phyloP scores from a whole-genome alignment of 1,140 invertebrate species.

The Steinernema khuongi region DNA sequence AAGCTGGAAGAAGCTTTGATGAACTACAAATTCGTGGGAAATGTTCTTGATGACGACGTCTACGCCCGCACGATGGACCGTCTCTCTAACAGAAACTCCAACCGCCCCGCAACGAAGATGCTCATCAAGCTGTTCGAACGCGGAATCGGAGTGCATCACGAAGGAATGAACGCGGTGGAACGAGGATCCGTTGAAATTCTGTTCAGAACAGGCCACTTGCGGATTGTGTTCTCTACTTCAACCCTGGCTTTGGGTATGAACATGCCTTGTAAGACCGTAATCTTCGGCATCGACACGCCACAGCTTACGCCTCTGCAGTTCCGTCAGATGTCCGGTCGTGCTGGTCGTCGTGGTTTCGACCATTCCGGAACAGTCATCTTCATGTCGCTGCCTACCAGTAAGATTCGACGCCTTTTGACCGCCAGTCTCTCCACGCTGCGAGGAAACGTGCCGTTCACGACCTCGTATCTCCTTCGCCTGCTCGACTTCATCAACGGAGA shows the following conservation, averaged over 20 bases:
- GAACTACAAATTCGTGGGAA: constrained; percentile 51
- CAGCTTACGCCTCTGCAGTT: constrained; percentile 56
- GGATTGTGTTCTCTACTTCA: constrained; percentile 55
- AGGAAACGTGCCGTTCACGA: constrained; percentile 55
- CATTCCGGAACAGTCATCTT: constrained; percentile 56
- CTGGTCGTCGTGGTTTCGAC: constrained; percentile 57
- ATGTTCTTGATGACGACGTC: constrained; percentile 34
- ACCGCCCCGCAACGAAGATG: constrained; percentile 32
- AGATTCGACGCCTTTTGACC: constrained; percentile 56
- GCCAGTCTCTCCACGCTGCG: constrained; percentile 54
- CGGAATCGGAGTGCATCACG: constrained; percentile 58
- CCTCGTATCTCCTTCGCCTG: constrained; percentile 52
- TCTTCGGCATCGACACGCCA: constrained; percentile 57
- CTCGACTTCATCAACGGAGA: constrained; percentile 49
- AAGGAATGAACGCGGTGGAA: constrained; percentile 48
- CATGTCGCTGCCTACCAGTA: constrained; percentile 58
- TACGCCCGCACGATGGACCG: constrained; percentile 41
- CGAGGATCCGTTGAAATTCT: constrained; percentile 54
- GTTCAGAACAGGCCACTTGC: constrained; percentile 53
- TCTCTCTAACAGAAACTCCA: constrained; percentile 22
- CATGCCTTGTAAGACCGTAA: constrained; percentile 58
- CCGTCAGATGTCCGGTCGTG: constrained; percentile 58
- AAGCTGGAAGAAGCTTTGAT: constrained; percentile 46
- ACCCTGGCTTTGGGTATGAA: constrained; percentile 57
- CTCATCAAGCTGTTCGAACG: constrained; percentile 50